phyloP scores from a whole-genome alignment of 2,113 vertebrate genomes.

The Seriola dumerili region DNA sequence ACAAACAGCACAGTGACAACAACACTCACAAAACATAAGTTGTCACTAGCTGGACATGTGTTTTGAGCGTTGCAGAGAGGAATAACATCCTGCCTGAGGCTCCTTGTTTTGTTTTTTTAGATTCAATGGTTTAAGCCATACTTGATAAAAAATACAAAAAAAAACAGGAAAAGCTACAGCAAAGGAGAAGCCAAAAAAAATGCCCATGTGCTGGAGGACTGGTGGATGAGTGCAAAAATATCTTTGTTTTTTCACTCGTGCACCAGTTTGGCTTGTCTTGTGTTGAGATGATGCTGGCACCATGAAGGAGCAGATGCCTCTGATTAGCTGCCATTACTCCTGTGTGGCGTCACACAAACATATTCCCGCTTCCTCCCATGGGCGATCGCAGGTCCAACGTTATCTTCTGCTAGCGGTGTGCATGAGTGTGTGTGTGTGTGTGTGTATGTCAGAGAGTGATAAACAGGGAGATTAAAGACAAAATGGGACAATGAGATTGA shows the following conservation, averaged over 20 bases:
- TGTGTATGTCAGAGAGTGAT: constrained; percentile 13
- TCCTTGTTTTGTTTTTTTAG: constrained; percentile 37
- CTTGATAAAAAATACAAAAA: neutral
- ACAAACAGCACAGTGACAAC: constrained; percentile 42
- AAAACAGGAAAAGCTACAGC: neutral
- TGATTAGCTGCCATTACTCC: constrained; percentile 73
- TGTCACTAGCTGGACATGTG: constrained; percentile 38
- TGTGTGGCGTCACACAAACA: constrained; percentile 60
- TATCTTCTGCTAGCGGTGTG: constrained; percentile 41
- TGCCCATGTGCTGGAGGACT: constrained; percentile 38
- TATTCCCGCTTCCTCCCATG: constrained; percentile 59
- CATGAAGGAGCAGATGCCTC: constrained; percentile 68
- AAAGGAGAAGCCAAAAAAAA: constrained; percentile 32
- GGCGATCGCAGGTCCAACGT: constrained; percentile 30
- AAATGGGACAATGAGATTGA: constrained; percentile 39
- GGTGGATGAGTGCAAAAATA: constrained; percentile 5
- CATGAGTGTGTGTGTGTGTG: constrained; percentile 6
- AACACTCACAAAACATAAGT: constrained; percentile 31
- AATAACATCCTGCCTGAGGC: constrained; percentile 37
- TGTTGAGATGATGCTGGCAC: constrained; percentile 60
- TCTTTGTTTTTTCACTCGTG: constrained; percentile 13
- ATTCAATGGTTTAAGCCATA: neutral
- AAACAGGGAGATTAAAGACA: constrained; percentile 54
- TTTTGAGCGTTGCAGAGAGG: constrained; percentile 28
- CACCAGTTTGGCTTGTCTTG: constrained; percentile 52